Conservation (phyloP, 2,797 vertebrate species). For the Varecia variegata region DNA sequence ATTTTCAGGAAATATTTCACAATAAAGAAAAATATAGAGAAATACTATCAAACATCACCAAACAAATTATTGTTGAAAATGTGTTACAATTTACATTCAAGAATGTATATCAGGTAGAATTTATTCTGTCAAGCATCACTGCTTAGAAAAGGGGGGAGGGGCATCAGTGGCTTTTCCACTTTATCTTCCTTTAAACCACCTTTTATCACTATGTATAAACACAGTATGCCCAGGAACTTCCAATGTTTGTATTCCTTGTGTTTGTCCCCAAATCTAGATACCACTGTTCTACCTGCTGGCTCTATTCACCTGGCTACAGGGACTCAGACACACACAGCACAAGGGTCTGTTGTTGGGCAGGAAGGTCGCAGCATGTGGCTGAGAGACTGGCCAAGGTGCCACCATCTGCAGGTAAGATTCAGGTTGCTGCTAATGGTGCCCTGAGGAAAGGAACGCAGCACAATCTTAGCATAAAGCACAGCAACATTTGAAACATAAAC, state of each 20-base stretch:
- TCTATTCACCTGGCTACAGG: neutral
- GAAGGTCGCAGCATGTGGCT: neutral
- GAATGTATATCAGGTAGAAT: neutral
- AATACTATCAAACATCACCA: neutral
- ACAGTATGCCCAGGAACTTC: neutral
- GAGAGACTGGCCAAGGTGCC: neutral
- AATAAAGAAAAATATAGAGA: slow-evolving; percentile 22
- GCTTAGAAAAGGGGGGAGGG: neutral
- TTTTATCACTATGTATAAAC: neutral
- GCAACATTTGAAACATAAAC: neutral
- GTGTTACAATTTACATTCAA: neutral
- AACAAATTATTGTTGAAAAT: slow-evolving; percentile 26
- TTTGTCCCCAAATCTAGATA: neutral
- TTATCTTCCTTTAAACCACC: neutral
- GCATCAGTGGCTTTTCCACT: neutral
- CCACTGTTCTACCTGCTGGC: neutral
- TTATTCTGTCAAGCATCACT: neutral
- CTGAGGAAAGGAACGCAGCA: neutral
- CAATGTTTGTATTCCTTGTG: neutral
- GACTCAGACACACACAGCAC: neutral
- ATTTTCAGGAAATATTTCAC: neutral
- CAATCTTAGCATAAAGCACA: neutral
- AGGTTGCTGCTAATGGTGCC: neutral
- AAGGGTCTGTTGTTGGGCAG: neutral
- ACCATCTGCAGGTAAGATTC: neutral